These are phyloP conservation scores for Rhinatrema bivittatum DNA, from an alignment of 2,797 vertebrate genomes.

Conservation along the genomic window DNA sequence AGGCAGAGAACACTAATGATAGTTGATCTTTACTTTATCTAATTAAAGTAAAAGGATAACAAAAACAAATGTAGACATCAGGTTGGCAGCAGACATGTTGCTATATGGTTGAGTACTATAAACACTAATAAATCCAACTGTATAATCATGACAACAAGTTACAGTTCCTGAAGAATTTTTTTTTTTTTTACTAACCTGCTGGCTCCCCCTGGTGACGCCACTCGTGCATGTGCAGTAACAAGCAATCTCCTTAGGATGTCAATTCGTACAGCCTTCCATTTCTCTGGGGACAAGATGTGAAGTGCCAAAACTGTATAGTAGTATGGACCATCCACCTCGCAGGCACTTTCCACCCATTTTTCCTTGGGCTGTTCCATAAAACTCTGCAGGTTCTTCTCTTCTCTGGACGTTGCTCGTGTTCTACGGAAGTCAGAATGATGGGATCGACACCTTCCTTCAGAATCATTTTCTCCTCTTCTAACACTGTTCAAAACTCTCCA, in stretches of 20 bases:
- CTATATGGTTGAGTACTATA: too few relatives aligned
- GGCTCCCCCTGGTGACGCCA: conserved; percentile 73
- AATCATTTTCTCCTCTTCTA: neutral
- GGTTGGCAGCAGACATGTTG: too few relatives aligned
- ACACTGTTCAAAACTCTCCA: too few relatives aligned
- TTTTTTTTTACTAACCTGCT: too few relatives aligned
- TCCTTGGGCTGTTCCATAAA: conserved; percentile 94
- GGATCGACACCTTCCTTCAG: neutral
- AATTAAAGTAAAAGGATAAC: too few relatives aligned
- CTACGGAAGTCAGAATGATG: conserved; percentile 46
- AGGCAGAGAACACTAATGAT: too few relatives aligned
- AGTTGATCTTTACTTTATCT: too few relatives aligned
- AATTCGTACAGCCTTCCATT: conserved; percentile 74
- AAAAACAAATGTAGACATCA: too few relatives aligned
- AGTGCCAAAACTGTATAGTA: conserved; percentile 88
- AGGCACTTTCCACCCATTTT: conserved; percentile 94
- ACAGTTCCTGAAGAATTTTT: too few relatives aligned
- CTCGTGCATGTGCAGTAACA: conserved; percentile 72
- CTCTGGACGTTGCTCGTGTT: conserved; percentile 88
- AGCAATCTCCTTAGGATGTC: conserved; percentile 83
- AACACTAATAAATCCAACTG: too few relatives aligned
- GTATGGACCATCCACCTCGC: conserved; percentile 93
- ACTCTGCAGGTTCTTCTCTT: conserved; percentile 94
- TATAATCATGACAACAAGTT: too few relatives aligned
- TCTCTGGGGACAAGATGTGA: conserved; percentile 82